Evolutionary conservation across 2,797 vertebrate species (phyloP).

Genomic region (Zenarchopterus dispar): DNA sequence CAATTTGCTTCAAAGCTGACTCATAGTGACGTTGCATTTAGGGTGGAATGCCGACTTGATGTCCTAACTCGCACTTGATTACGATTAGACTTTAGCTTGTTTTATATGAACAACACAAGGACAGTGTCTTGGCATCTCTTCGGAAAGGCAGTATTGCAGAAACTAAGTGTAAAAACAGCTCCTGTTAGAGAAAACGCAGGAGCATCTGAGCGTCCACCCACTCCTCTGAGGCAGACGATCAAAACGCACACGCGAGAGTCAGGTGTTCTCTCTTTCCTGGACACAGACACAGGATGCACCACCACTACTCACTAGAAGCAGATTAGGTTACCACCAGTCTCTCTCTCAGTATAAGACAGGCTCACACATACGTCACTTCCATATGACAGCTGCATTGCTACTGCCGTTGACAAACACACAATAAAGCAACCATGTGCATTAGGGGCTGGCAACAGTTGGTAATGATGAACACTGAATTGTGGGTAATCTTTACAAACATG

Average conservation of each 20-base stretch:
- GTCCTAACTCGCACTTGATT: too few relatives aligned
- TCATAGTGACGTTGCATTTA: too few relatives aligned
- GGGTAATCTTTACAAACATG: conserved; percentile 55
- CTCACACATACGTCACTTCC: conserved; percentile 21
- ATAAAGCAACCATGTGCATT: conserved; percentile 18
- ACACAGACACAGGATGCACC: conserved; percentile 1
- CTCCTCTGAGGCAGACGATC: conserved; percentile 11
- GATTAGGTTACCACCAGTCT: too few relatives aligned
- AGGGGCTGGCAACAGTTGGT: conserved; percentile 17
- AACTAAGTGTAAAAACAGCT: too few relatives aligned
- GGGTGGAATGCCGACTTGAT: too few relatives aligned
- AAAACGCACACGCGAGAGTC: background rate
- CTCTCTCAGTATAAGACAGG: conserved; percentile 23
- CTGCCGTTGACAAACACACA: background rate
- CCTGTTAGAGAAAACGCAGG: conserved; percentile 6
- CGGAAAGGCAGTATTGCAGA: too few relatives aligned
- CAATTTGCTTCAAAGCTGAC: too few relatives aligned
- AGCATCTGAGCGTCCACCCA: conserved; percentile 14
- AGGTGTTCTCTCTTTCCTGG: conserved; percentile 22
- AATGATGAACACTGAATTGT: conserved; percentile 42
- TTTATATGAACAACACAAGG: too few relatives aligned
- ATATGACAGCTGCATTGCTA: conserved; percentile 6
- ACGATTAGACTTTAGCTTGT: too few relatives aligned
- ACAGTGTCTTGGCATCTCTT: too few relatives aligned
- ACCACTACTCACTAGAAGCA: too few relatives aligned